Base-by-base conservation (phyloP, 2,113 vertebrate genomes). In the Uria aalge region DNA sequence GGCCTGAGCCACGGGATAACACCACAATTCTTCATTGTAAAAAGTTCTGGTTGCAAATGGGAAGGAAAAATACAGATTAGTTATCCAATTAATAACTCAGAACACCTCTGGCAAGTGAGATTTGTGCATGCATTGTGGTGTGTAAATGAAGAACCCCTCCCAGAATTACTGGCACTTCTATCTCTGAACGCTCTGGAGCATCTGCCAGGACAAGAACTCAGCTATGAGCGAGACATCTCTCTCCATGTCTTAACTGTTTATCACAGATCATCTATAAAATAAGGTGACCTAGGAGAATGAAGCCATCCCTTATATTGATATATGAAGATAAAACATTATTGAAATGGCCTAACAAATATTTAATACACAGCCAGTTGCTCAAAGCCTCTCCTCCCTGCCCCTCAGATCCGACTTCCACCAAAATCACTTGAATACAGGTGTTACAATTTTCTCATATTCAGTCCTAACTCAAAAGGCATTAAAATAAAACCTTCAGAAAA, bases 1-100 rank as follows among this genome's bases (percentile, higher is more conserved):
- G 74, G 40, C 34, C 88, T 3, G 2, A 63, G 45, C 27, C 48
- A 24, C 0, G 0, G 34, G 21, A 4, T 19, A 84, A 43, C 63
- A 66, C 9, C 38, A 81, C 30, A 27, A 30, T 16, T 72, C 32
- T 34, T 59, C 11, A 8, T 6, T 63, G 38, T 30, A 71, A 55
- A 71, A 87, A 55, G 3, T 10, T 34, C 77, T 47, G 52, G 9
- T 62, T 74, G 67, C 45, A 92, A 94, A 78, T 14, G 34, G 75
- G 56, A 66, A 38, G 34, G 22, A 7, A 41, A 43, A 81, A 91
- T 11, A 63, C 43, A 84, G 16, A 56, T n/a, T 74, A 86, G 74
- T 59, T 81, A 56, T 27, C n/a, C n/a, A 75, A 34, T 87, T 74
- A 89, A 78, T 81, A 92, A 94, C 34, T 21, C 68, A 45, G 32